Conservation (phyloP, 2,888 invertebrate species). For the Caenorhabditis sp. region DNA sequence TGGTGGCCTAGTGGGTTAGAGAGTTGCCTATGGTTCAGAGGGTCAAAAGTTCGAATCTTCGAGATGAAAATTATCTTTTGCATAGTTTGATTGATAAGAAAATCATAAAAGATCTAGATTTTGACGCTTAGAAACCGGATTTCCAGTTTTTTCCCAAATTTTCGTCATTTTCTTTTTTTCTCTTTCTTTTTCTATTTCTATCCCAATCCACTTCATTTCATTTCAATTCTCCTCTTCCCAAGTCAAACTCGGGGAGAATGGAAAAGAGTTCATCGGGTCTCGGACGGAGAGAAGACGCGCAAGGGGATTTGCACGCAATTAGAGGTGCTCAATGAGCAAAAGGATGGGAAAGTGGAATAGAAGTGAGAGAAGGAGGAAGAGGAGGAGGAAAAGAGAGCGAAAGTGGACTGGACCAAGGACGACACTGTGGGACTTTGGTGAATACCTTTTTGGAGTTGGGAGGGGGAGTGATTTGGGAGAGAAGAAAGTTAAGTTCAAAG, state of each 20-base stretch:
- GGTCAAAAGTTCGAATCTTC: neutral
- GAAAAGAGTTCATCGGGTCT: conserved; percentile 15
- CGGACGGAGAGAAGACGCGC: conserved; percentile 12
- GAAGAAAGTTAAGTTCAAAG: too few relatives aligned
- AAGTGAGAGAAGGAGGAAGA: too few relatives aligned
- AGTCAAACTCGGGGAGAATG: neutral
- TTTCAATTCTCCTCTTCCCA: neutral
- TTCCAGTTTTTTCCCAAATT: neutral
- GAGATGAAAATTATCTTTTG: neutral
- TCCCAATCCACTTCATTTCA: too few relatives aligned
- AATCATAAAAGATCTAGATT: neutral
- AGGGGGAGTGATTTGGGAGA: neutral
- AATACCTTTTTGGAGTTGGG: neutral
- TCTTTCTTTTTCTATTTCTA: neutral
- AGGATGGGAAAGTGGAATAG: conserved; percentile 41
- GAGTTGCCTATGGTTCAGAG: neutral
- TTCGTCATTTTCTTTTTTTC: neutral
- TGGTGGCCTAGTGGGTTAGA: neutral
- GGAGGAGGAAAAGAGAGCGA: too few relatives aligned
- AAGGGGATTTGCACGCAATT: conserved; percentile 59
- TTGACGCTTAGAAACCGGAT: neutral
- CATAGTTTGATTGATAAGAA: too few relatives aligned
- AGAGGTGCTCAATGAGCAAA: conserved; percentile 63
- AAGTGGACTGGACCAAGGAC: conserved; percentile 18
- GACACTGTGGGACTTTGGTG: neutral